phyloP scores from a whole-genome alignment of 2,113 vertebrate genomes.

The Synodontis membranacea region DNA sequence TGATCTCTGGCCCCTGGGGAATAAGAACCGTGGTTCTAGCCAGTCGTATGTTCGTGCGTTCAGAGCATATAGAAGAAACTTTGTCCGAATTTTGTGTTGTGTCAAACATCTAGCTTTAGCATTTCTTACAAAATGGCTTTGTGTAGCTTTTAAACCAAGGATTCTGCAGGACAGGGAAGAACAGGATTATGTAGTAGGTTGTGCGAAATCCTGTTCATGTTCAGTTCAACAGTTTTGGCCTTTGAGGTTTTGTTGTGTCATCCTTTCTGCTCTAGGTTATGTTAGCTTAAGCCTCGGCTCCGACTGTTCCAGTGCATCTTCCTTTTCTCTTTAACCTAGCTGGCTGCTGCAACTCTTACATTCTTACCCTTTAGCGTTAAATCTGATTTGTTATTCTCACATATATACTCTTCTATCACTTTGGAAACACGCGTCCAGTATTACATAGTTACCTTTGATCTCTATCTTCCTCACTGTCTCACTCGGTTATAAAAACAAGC shows the following conservation, averaged over 20 bases:
- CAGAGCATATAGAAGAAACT: not conserved
- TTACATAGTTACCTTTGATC: slow-evolving; percentile 36
- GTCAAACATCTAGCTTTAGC: not conserved
- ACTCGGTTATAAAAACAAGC: slow-evolving; percentile 66
- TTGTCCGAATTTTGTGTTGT: not conserved
- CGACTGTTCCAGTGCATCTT: not conserved
- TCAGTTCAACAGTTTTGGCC: not conserved
- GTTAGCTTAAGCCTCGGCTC: not conserved
- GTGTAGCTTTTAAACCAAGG: not conserved
- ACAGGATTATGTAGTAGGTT: slow-evolving; percentile 10
- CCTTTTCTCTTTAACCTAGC: not conserved
- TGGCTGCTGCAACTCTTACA: not conserved
- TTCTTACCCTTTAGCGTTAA: not conserved
- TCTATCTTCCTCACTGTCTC: slow-evolving; percentile 51
- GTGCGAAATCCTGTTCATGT: slow-evolving; percentile 15
- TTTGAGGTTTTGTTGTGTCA: not conserved
- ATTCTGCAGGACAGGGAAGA: not conserved
- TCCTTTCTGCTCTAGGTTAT: not conserved
- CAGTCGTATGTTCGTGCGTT: not conserved
- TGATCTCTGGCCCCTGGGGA: not conserved
- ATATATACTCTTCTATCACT: not conserved
- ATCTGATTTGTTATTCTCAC: slow-evolving; percentile 20
- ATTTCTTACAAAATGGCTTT: not conserved
- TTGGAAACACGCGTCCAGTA: slow-evolving; percentile 6
- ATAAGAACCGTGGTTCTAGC: not conserved